Evolutionary conservation across 2,797 vertebrate species (phyloP).

Genomic region (Saxicola maurus): DNA sequence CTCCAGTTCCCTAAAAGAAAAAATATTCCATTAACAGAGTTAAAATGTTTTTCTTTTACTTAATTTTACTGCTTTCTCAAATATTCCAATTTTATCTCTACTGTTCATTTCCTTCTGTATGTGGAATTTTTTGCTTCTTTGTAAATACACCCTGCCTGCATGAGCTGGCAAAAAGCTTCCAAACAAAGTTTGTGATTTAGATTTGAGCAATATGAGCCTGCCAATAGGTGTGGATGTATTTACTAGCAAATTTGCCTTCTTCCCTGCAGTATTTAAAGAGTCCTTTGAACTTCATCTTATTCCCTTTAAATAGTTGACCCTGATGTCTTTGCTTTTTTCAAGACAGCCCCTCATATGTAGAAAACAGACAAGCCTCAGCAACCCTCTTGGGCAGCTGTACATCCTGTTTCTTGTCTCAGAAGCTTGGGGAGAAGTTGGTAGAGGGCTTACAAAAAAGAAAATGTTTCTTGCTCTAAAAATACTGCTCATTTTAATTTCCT

Average conservation of each 20-base stretch:
- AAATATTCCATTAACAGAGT: background rate
- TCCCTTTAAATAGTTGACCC: background rate
- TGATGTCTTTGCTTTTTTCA: background rate
- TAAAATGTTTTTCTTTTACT: background rate
- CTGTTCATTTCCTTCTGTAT: background rate
- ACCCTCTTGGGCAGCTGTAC: background rate
- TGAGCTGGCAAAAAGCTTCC: background rate
- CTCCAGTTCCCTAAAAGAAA: background rate
- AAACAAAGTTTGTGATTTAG: background rate
- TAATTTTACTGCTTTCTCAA: background rate
- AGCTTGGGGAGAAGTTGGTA: background rate
- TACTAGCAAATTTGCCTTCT: background rate
- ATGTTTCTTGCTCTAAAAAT: background rate
- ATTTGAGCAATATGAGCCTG: background rate
- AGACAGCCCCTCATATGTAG: background rate
- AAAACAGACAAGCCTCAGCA: background rate
- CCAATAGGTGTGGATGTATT: background rate
- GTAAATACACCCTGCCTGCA: background rate
- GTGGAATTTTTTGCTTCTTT: background rate
- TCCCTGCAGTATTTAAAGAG: background rate
- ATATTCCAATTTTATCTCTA: background rate
- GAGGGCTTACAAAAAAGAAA: background rate
- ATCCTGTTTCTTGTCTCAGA: background rate
- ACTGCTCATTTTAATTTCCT: conserved; percentile 12
- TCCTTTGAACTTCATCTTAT: background rate